phyloP scores from a whole-genome alignment of 1,140 invertebrate species.

The Hypothenemus hampei region DNA sequence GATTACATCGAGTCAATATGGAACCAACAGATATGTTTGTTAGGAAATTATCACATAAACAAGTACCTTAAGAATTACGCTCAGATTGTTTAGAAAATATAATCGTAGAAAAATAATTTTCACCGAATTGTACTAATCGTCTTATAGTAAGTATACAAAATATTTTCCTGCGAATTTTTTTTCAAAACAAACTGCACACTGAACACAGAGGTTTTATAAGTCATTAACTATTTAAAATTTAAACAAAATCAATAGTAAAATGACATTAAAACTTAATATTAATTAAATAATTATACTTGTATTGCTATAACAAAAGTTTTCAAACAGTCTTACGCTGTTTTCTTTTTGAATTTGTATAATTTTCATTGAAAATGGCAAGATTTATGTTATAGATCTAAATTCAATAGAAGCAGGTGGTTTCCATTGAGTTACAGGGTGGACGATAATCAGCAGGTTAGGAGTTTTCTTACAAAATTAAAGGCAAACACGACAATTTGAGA shows the following conservation, averaged over 20 bases:
- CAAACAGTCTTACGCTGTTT: no score
- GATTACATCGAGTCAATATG: no score
- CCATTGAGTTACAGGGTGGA: no score
- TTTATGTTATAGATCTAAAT: no score
- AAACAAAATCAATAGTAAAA: background rate
- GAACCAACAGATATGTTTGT: no score
- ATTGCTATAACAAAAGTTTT: conserved; percentile 13
- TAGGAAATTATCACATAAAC: conserved; percentile 11
- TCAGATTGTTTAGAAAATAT: conserved; percentile 6
- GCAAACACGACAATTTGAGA: no score
- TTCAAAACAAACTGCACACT: conserved; percentile 2
- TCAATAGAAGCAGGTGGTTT: no score
- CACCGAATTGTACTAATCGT: background rate
- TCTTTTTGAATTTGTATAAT: no score
- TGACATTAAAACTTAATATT: background rate
- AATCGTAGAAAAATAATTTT: conserved; percentile 5
- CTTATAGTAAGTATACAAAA: background rate
- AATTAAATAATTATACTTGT: conserved; percentile 13
- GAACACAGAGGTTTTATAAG: background rate
- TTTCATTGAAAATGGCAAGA: no score
- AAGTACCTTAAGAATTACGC: background rate
- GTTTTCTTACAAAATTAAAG: no score
- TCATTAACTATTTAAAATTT: background rate
- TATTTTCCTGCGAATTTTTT: background rate
- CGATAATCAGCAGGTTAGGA: no score